Percentiles rank a stretch among this genome's conserved stretches.
Evolutionary conservation across 1,140 invertebrate species (phyloP).

Genomic region (Potamilus streckersoni): DNA sequence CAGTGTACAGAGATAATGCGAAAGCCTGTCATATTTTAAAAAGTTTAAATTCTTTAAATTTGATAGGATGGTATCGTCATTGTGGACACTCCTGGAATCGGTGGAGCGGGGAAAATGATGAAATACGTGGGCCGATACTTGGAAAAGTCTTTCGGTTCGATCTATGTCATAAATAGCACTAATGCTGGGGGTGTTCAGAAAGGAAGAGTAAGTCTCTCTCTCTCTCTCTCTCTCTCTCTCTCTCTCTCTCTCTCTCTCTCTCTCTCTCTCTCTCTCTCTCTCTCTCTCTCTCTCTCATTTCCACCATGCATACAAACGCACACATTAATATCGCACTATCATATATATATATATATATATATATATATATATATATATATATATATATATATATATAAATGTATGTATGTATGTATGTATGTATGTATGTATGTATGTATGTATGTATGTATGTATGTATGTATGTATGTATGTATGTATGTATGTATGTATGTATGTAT

Average conservation of each 20-base stretch:
- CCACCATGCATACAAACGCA: not conserved
- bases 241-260: not conserved
- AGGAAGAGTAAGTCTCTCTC: conserved; percentile 38
- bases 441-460: too few relatives aligned
- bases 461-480: too few relatives aligned
- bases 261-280: conserved; percentile 1
- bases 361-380: too few relatives aligned
- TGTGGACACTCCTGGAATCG: conserved; percentile 55
- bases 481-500: too few relatives aligned
- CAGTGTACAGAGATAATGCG: too few relatives aligned
- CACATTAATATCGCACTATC: not conserved
- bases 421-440: too few relatives aligned
- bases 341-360: not conserved
- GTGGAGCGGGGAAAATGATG: conserved; percentile 35
- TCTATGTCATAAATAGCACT: conserved; percentile 52
- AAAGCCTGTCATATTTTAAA: too few relatives aligned
- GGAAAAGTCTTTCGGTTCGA: conserved; percentile 45
- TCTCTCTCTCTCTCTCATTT: not conserved
- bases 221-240: not conserved
- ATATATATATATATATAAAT: too few relatives aligned
- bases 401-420: too few relatives aligned
- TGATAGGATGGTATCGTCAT: conserved; percentile 50
- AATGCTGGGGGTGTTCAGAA: conserved; percentile 47
- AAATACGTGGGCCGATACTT: conserved; percentile 40
- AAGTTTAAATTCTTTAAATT: not conserved